Evolutionary conservation across 92 coral and sea anemone genomes (phyloP).

Genomic region (Montipora capitata): DNA sequence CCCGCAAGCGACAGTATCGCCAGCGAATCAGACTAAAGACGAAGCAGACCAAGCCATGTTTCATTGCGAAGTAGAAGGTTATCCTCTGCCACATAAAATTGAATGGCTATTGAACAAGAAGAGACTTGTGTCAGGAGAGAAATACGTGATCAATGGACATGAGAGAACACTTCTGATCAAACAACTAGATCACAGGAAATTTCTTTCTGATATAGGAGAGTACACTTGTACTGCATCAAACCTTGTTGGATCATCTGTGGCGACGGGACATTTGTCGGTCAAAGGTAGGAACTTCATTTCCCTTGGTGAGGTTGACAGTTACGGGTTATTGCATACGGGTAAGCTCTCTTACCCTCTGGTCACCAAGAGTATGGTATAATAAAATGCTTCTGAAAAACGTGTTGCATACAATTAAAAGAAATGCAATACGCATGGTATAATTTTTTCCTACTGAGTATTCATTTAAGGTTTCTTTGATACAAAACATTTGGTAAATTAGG

Average conservation of each 20-base stretch:
- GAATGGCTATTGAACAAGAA: constrained; percentile 1
- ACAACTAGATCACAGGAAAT: neutral
- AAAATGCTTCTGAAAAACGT: too few relatives aligned
- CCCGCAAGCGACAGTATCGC: neutral
- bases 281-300: neutral
- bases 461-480: too few relatives aligned
- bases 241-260: neutral
- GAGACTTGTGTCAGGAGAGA: neutral
- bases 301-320: neutral
- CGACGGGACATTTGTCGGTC: constrained; percentile 8
- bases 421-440: too few relatives aligned
- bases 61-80: neutral
- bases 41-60: neutral
- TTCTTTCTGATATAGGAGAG: neutral
- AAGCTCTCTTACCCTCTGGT: too few relatives aligned
- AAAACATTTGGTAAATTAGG: too few relatives aligned
- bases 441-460: too few relatives aligned
- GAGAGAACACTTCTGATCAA: neutral
- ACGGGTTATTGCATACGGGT: too few relatives aligned
- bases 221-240: neutral
- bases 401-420: too few relatives aligned
- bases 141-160: neutral
- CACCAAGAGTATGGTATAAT: too few relatives aligned
- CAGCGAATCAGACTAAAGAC: neutral
- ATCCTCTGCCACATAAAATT: neutral